Conservation (phyloP, 2,113 vertebrate species). For the Tetrao urogallus region DNA sequence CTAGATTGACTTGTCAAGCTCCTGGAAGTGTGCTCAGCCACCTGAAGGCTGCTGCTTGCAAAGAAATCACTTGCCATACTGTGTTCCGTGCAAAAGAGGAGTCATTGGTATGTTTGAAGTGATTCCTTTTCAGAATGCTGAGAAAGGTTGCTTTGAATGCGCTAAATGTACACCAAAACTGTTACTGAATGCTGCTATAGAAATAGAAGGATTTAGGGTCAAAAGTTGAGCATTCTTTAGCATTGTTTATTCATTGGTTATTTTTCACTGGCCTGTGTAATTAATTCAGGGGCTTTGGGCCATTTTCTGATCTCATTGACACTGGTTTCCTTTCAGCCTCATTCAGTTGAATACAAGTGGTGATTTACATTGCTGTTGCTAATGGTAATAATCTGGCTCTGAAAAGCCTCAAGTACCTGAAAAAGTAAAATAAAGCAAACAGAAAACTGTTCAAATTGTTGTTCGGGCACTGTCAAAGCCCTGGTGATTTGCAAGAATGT, state of each 20-base stretch:
- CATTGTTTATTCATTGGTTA: slow-evolving; percentile 30
- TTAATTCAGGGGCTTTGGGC: slow-evolving; percentile 61
- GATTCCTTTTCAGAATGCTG: slow-evolving; percentile 41
- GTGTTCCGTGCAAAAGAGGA: background rate
- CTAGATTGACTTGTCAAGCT: slow-evolving; percentile 52
- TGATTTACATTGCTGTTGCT: slow-evolving; percentile 34
- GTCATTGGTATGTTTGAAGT: background rate
- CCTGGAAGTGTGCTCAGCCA: background rate
- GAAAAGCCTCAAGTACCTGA: slow-evolving; percentile 37
- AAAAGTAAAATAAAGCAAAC: slow-evolving; percentile 42
- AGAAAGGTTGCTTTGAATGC: slow-evolving; percentile 58
- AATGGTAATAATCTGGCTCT: slow-evolving; percentile 30
- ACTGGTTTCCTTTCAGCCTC: slow-evolving; percentile 25
- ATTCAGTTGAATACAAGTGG: slow-evolving; percentile 41
- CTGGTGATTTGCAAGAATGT: slow-evolving; percentile 15
- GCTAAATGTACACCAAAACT: slow-evolving; percentile 36
- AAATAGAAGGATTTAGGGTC: slow-evolving; percentile 38
- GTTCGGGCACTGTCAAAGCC: background rate
- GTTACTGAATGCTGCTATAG: slow-evolving; percentile 35
- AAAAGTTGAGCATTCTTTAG: slow-evolving; percentile 60
- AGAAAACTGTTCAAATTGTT: background rate
- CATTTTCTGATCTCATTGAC: slow-evolving; percentile 71
- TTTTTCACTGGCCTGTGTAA: slow-evolving; percentile 53
- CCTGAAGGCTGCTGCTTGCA: slow-evolving; percentile 38
- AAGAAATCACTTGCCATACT: background rate